Evolutionary conservation across 35 echinoderm and acorn worm genomes (phyloP).

Genomic region (Holothuria glaberrima): DNA sequence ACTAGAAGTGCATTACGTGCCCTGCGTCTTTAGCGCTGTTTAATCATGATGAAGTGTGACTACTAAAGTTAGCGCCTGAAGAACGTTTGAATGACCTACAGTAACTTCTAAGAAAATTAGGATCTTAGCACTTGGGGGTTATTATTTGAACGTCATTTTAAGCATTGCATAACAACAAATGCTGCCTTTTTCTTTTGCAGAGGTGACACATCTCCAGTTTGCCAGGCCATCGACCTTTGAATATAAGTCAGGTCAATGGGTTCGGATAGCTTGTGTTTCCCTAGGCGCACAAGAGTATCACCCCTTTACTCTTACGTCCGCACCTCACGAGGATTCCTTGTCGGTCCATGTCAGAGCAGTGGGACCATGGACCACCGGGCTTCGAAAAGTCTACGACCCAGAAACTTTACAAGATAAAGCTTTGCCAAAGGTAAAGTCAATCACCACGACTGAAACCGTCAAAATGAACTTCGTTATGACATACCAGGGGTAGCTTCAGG

Average conservation of each 20-base stretch:
- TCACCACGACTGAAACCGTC: no score
- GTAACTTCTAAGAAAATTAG: no score
- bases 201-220: constrained; percentile 67
- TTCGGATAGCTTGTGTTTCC: constrained; percentile 54
- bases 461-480: no score
- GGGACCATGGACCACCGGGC: constrained; percentile 60
- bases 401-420: constrained; percentile 41
- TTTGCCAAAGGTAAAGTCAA: constrained; percentile 63
- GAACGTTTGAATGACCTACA: no score
- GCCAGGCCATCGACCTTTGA: constrained; percentile 67
- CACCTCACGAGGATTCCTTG: constrained; percentile 73
- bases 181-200: constrained; percentile 39
- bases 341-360: constrained; percentile 72
- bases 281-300: constrained; percentile 69
- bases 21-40: no score
- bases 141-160: background rate
- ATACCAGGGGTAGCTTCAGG: no score
- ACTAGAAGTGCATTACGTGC: no score
- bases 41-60: no score
- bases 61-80: no score
- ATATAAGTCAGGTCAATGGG: constrained; percentile 76
- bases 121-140: no score
- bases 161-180: background rate
- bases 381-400: constrained; percentile 60
- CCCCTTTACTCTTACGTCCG: constrained; percentile 81